Evolutionary conservation across 2,888 invertebrate species (phyloP), one percentile per base, ranked within the genome.

Genomic region (Argynnis bischoffii): DNA sequence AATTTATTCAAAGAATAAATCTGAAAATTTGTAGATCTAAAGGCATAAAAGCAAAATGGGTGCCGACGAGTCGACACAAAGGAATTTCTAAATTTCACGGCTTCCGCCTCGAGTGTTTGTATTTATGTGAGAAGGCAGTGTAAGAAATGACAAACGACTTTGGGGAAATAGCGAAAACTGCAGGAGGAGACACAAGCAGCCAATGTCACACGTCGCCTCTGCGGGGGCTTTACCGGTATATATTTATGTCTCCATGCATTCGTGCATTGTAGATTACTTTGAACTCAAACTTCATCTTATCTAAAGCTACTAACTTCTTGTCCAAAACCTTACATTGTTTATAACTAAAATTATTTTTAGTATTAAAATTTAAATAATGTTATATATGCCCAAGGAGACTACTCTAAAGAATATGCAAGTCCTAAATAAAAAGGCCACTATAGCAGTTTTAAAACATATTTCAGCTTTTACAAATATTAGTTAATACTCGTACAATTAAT

Each of bases 1-100:
- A 92, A 90, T 92, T 89, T 92, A 92, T 92, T 92, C 92, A 90
- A 91, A 91, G 92, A 92, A 92, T 91, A 92, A 92, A 92, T 92
- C 92, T 92, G 89, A 92, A 92, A 92, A 92, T 91, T 92, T 91
- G 92, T 89, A 90, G 89, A 90, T 92, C 89, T 88, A 84, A 92
- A 87, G 90, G 89, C 90, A 87, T 88, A 86, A 86, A 87, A 83
- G 85, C 84, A 84, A 89, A 88, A 88, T 87, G 90, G 88, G 88
- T 89, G 88, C 84, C 88, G 88, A 89, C 85, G 85, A 86, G 85
- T 79, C 89, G 83, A 88, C 88, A 89, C 92, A 92, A 92, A 92
- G 91, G 92, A 88, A 90, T 91, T 89, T 90, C 90, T 89, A 91
- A 92, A 92, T 92, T 92, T 92, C 91, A 92, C 91, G 88, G 87